A percentile compares a stretch with the other conserved stretches of the same genome.
These are phyloP conservation scores for Apis laboriosa DNA, from an alignment of 1,140 invertebrate genomes.

Conservation along the genomic window DNA sequence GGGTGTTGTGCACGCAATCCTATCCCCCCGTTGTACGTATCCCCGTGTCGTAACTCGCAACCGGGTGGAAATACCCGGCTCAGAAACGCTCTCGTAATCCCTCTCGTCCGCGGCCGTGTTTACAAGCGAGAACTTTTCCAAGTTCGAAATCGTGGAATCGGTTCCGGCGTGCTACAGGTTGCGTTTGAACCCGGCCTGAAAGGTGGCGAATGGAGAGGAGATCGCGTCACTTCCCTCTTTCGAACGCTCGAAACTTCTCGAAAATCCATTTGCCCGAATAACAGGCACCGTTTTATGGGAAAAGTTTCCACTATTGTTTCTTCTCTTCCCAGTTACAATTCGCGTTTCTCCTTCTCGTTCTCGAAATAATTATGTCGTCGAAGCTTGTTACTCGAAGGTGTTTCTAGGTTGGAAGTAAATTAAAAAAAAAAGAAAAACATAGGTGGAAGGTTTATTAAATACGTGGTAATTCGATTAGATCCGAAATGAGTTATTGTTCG, in stretches of 20 bases:
- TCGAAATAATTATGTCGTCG: neutral
- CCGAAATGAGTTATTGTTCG: neutral
- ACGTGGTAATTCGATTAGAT: neutral
- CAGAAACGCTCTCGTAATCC: conserved; percentile 43
- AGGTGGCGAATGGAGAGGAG: conserved; percentile 39
- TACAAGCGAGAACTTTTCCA: conserved; percentile 60
- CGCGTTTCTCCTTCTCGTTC: neutral
- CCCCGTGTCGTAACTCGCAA: conserved; percentile 45
- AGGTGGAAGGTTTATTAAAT: too few relatives aligned
- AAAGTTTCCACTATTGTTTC: neutral
- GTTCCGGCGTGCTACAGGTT: conserved; percentile 58
- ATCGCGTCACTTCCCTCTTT: conserved; percentile 28
- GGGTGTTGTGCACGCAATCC: conserved; percentile 66
- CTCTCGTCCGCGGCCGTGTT: conserved; percentile 51
- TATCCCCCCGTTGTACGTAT: conserved; percentile 62
- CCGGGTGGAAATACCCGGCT: conserved; percentile 57
- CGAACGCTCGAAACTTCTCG: conserved; percentile 17
- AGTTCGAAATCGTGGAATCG: conserved; percentile 57
- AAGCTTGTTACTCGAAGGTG: too few relatives aligned
- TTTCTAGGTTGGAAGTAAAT: too few relatives aligned
- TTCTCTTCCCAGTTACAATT: neutral
- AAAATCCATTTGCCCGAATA: conserved; percentile 6
- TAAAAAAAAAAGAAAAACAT: too few relatives aligned
- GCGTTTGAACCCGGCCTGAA: conserved; percentile 32
- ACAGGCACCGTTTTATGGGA: conserved; percentile 4